A percentile compares a stretch with the other conserved stretches of the same genome.
phyloP scores from a whole-genome alignment of 2,888 invertebrate genomes.

The Urechis unicinctus region DNA sequence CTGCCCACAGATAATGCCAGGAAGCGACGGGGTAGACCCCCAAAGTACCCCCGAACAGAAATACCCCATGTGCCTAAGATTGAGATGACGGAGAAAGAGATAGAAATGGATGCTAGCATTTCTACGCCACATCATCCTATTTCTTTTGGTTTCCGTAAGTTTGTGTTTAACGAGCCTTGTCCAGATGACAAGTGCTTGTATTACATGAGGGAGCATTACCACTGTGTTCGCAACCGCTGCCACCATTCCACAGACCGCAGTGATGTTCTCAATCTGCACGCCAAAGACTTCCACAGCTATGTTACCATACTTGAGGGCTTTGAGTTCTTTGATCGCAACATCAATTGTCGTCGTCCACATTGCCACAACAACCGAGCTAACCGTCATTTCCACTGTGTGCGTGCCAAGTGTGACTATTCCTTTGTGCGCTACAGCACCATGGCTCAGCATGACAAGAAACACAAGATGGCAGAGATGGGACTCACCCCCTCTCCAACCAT shows the following conservation, averaged over 20 bases:
- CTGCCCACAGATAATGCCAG: conserved; percentile 53
- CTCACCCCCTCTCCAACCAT: conserved; percentile 4
- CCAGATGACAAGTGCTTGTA: conserved; percentile 67
- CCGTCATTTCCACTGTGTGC: conserved; percentile 70
- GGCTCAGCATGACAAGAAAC: conserved; percentile 67
- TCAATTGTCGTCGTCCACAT: conserved; percentile 63
- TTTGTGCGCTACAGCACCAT: conserved; percentile 71
- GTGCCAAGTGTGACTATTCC: conserved; percentile 65
- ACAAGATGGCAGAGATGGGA: conserved; percentile 40
- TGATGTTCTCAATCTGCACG: conserved; percentile 72
- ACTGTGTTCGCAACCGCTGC: conserved; percentile 76
- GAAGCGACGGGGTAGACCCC: conserved; percentile 88
- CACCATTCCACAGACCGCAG: conserved; percentile 71
- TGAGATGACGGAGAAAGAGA: conserved; percentile 21
- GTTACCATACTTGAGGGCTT: conserved; percentile 77
- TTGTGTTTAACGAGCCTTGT: conserved; percentile 56
- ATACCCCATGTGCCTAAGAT: conserved; percentile 44
- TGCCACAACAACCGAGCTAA: conserved; percentile 67
- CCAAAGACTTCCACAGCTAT: conserved; percentile 78
- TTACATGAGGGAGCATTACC: conserved; percentile 68
- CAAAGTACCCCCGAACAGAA: conserved; percentile 66
- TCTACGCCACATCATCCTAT: conserved; percentile 6
- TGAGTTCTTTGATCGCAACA: conserved; percentile 71
- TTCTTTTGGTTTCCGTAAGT: conserved; percentile 37
- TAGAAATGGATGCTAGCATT: not conserved